Evolutionary conservation across 2,888 invertebrate genomes (phyloP), one percentile per base, ranked within the genome.

Genomic region (Malthinus seriepunctatus): DNA sequence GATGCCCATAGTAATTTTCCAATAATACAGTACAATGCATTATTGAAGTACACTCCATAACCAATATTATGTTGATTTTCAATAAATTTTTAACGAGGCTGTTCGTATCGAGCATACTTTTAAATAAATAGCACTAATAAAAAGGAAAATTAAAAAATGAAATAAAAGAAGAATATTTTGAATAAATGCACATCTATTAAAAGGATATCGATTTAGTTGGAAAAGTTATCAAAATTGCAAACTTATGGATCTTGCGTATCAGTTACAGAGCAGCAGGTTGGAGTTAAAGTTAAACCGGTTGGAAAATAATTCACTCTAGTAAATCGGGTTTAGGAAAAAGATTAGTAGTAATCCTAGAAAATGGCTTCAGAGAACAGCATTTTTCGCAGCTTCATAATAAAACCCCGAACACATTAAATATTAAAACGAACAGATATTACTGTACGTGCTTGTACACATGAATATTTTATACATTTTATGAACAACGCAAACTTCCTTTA

Each of bases 261-360:
- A 58, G 52, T 52, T 52, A 42, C 35, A 44, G 32, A 45, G 54
- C 38, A 37, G 31, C 42, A 54, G 54, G 63, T 55, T 62, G 63
- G 60, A 60, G 61, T 63, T 66, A 63, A 70, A 67, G 70, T 69
- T 68, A 69, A 69, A 70, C 67, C 65, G 66, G 63, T 67, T 56
- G 69, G 69, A 70, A 70, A 70, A 70, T 70, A 70, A 67, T 71
- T 70, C 71, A 70, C 68, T 68, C 65, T 59, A 63, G 66, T 68
- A 71, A 71, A 71, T 71, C 69, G 66, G 66, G 69, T 69, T 67
- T 68, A 66, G 66, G 67, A 65, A 67, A 66, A 70, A 71, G 73
- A 72, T 75, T 74, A 75, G 69, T 68, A 66, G 68, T 73, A 73
- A 75, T 74, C 74, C 71, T 60, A 63, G 69, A 68, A 69, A 73